Base-by-base conservation (phyloP, 2,888 invertebrate species). In the Athripsodes cinereus region DNA sequence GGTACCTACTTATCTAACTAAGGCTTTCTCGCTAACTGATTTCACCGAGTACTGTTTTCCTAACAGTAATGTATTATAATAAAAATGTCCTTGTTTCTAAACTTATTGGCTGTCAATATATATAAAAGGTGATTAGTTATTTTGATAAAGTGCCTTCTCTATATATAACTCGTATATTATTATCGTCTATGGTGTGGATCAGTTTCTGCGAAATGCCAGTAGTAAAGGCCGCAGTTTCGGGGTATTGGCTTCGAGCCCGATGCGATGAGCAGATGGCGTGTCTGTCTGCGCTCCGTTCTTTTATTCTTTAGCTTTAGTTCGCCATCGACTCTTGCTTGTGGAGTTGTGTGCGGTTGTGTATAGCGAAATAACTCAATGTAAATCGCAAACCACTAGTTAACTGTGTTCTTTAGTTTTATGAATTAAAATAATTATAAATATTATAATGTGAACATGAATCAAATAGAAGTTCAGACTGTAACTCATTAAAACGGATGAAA, bases 221-320 rank as follows among this genome's bases (percentile, higher is more conserved):
- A 49, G 50, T 51, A 57, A 57, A 57, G 57, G 57, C 57, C 57
- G 57, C 52, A 22, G 57, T 52, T 56, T 57, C 57, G 52, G 57
- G 52, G 57, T 57, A 57, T 52, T 52, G 57, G 57, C 57, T 52
- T 44, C 34, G 52, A 31, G 46, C 57, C 47, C 52, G 50, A 22
- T 16, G 44, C 52, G 50, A 22, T 16, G 44, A 18, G 57, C 57
- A 57, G 57, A 57, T 57, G 57, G 57, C 57, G 51, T 26, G 57
- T 26, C 51, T 21, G 47, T 26, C 16, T 11, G 50, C 26, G 26
- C 22, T 50, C 22, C 11, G 50, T 47, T 47, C 47, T n/a, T 16
- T 46, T 16, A 5, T 46, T 5, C 6, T 46, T 8, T 16, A 11
- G 46, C 18, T 26, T 31, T 47, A 57, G 57, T 57, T 46, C 47